These are phyloP conservation scores for Sinosuthora webbiana DNA, from an alignment of 2,113 vertebrate genomes.

Conservation along the genomic window DNA sequence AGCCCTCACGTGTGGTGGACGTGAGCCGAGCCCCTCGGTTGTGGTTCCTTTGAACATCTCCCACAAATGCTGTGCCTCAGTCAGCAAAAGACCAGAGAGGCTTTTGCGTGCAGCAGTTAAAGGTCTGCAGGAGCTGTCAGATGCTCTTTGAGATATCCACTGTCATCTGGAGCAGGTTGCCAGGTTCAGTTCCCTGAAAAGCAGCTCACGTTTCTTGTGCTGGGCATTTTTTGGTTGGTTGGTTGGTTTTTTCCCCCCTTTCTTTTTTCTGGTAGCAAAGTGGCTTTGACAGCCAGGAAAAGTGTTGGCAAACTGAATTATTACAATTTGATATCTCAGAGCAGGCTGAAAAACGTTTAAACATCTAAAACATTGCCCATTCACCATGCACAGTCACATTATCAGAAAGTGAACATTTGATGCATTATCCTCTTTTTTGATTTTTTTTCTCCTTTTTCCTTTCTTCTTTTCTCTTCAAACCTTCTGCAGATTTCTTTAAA, in stretches of 20 bases:
- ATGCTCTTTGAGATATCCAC: neutral
- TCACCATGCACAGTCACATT: neutral
- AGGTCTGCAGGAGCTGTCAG: neutral
- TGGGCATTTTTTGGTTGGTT: neutral
- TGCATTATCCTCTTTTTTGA: neutral
- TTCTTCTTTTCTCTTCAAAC: neutral
- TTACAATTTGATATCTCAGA: neutral
- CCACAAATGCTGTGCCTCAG: accelerated
- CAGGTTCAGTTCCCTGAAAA: slow-evolving; percentile 8
- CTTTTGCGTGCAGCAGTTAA: neutral
- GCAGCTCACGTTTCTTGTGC: neutral
- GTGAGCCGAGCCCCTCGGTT: neutral
- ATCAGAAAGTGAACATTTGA: neutral
- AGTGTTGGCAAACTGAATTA: neutral
- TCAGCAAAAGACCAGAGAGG: neutral
- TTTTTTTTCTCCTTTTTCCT: neutral
- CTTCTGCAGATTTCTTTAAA: slow-evolving; percentile 85
- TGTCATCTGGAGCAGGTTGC: neutral
- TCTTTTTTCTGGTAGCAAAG: neutral
- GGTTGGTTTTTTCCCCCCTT: neutral
- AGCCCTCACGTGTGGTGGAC: accelerated
- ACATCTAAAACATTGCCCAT: neutral
- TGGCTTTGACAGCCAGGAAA: neutral
- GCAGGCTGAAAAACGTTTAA: neutral
- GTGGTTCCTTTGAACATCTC: neutral